Evolutionary conservation across 2,888 invertebrate species (phyloP), one percentile per base, ranked within the genome.

Genomic region (Spisula subtruncata): DNA sequence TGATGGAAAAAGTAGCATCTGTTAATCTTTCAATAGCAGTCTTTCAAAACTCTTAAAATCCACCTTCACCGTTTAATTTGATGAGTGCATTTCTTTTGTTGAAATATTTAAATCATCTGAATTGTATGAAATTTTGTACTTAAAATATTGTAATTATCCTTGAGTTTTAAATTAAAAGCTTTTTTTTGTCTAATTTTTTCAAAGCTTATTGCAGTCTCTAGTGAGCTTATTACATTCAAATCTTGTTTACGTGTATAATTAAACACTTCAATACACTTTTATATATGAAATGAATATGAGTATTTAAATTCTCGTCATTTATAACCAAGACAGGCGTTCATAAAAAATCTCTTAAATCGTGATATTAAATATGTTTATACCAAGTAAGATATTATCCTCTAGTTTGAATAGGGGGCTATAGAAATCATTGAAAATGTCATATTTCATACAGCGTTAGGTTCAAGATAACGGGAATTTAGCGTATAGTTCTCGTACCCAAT

Each of bases 391-490:
- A 75, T 75, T 83, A 29, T 18, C 66, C 35, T 60, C 5, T 20
- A 48, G 41, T 83, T 71, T 83, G 41, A 83, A 84, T 84, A 51
- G 46, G 35, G n/a, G 75, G 25, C 75, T 41, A 75, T 46, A 56
- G 32, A 85, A 71, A 85, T 14, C 32, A 46, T 56, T 83, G 84
- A 48, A 84, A 84, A 84, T 71, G 71, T 80, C 80, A 51, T 85
- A 54, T 85, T 56, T 85, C 80, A 85, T 56, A 56, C 48, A 46
- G 75, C 35, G 32, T 75, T 75, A 18, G 75, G 75, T 75, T 75
- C 75, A 75, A 75, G 75, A 75, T 75, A 75, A 75, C 75, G 75
- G 75, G 32, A 75, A 1, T 75, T 75, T 32, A 35, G 25, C 75
- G 75, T 75, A 75, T 16, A 75, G 32, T 18, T 75, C 35, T 32